phyloP scores from a whole-genome alignment of 2,113 vertebrate genomes.

The Rousettus leschenaultii region DNA sequence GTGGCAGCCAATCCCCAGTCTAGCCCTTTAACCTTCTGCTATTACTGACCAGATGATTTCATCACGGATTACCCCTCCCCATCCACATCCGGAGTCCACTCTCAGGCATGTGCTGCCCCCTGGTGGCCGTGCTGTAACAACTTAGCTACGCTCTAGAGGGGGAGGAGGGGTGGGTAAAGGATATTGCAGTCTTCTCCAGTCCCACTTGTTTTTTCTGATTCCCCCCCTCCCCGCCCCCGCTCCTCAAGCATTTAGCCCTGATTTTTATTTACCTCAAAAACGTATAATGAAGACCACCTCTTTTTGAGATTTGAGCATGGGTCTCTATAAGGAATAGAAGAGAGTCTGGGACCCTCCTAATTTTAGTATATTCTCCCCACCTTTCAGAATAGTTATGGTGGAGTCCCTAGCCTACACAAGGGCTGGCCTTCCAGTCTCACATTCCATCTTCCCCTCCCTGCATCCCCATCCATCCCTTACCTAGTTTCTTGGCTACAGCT shows the following conservation, averaged over 20 bases:
- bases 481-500: slow-evolving; percentile 90
- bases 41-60: slow-evolving; percentile 32
- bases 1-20: neutral
- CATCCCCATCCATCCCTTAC: slow-evolving; percentile 73
- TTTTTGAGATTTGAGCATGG: neutral
- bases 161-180: neutral
- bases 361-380: neutral
- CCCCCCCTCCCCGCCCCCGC: too few relatives aligned
- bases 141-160: neutral
- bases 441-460: neutral
- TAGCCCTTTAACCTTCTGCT: neutral
- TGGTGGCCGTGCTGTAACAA: slow-evolving; percentile 18
- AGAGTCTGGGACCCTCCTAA: neutral
- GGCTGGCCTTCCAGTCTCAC: too few relatives aligned
- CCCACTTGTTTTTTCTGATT: neutral
- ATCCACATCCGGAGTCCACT: neutral
- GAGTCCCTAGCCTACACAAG: neutral
- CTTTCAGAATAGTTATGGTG: neutral
- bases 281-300: neutral
- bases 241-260: neutral
- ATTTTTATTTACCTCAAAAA: neutral
- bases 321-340: neutral
- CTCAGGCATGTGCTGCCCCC: slow-evolving; percentile 43
- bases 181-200: neutral
- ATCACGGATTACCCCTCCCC: slow-evolving; percentile 1